phyloP scores from a whole-genome alignment of 2,113 vertebrate species.

The Corydoras maculifer region DNA sequence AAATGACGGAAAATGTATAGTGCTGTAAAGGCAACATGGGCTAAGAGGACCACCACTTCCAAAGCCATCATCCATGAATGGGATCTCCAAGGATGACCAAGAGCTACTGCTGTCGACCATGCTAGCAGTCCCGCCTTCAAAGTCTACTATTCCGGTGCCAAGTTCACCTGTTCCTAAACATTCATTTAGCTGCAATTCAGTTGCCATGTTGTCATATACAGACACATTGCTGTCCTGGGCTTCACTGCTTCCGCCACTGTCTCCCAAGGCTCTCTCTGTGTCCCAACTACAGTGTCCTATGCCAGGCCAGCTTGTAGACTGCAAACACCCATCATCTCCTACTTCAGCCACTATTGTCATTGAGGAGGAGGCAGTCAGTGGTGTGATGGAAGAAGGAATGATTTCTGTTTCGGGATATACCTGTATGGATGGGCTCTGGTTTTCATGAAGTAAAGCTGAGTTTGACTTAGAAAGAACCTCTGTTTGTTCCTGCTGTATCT shows the following conservation, averaged over 20 bases:
- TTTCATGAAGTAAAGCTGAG: slow-evolving; percentile 19
- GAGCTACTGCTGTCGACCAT: slow-evolving; percentile 49
- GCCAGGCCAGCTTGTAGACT: slow-evolving; percentile 58
- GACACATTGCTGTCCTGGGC: slow-evolving; percentile 56
- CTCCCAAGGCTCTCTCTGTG: slow-evolving; percentile 28
- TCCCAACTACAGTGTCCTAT: slow-evolving; percentile 50
- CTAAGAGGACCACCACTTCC: slow-evolving; percentile 27
- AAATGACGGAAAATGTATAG: slow-evolving; percentile 28
- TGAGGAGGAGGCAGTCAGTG: slow-evolving; percentile 22
- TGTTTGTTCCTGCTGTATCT: slow-evolving; percentile 23
- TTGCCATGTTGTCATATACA: slow-evolving; percentile 51
- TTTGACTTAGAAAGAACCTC: neutral
- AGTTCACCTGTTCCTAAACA: slow-evolving; percentile 19
- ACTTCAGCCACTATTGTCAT: slow-evolving; percentile 18
- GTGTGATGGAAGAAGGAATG: neutral
- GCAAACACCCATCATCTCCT: slow-evolving; percentile 49
- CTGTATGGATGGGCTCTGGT: slow-evolving; percentile 4
- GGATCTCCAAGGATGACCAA: slow-evolving; percentile 52
- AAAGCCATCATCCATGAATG: slow-evolving; percentile 42
- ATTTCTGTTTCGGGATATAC: slow-evolving; percentile 9
- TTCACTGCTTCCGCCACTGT: slow-evolving; percentile 43
- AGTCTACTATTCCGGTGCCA: slow-evolving; percentile 16
- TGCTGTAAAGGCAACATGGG: slow-evolving; percentile 25
- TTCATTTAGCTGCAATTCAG: slow-evolving; percentile 8
- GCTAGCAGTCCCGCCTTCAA: slow-evolving; percentile 33